Evolutionary conservation across 2,797 vertebrate species (phyloP).

Genomic region (Eutrigla gurnardus): DNA sequence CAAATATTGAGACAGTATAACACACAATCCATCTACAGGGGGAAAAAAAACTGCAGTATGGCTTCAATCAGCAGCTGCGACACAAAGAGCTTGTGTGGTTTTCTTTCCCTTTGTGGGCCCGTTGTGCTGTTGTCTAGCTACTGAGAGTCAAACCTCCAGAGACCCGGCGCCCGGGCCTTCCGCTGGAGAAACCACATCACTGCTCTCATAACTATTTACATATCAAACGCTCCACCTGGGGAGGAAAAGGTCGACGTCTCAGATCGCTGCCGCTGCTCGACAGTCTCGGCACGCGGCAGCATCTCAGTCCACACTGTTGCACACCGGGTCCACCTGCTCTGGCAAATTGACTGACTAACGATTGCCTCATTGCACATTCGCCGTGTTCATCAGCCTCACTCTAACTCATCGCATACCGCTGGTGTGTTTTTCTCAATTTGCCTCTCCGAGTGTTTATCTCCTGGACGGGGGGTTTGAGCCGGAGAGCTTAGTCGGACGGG

Average conservation of each 20-base stretch:
- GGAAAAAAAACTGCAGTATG: neutral
- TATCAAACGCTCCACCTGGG: conserved; percentile 54
- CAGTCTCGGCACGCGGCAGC: conserved; percentile 28
- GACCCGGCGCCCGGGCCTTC: neutral
- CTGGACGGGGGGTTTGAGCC: conserved; percentile 4
- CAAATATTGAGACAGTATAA: conserved; percentile 26
- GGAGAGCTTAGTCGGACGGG: conserved; percentile 23
- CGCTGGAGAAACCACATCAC: conserved; percentile 27
- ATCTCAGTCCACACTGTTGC: conserved; percentile 9
- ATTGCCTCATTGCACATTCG: conserved; percentile 28
- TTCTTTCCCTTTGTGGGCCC: conserved; percentile 28
- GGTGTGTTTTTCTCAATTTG: conserved; percentile 1
- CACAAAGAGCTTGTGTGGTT: conserved; percentile 44
- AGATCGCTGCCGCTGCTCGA: conserved; percentile 27
- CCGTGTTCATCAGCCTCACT: conserved; percentile 16
- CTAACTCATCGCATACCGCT: conserved; percentile 8
- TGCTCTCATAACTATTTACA: conserved; percentile 56
- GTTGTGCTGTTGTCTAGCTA: conserved; percentile 61
- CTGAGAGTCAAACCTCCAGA: conserved; percentile 50
- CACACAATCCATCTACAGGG: conserved; percentile 4
- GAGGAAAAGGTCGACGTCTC: conserved; percentile 33
- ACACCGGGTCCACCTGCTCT: conserved; percentile 18
- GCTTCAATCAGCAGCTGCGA: conserved; percentile 25
- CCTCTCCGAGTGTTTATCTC: neutral
- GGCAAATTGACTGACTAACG: conserved; percentile 22